Base-by-base conservation (phyloP, 2,113 vertebrate species). In the Vidua chalybeata region DNA sequence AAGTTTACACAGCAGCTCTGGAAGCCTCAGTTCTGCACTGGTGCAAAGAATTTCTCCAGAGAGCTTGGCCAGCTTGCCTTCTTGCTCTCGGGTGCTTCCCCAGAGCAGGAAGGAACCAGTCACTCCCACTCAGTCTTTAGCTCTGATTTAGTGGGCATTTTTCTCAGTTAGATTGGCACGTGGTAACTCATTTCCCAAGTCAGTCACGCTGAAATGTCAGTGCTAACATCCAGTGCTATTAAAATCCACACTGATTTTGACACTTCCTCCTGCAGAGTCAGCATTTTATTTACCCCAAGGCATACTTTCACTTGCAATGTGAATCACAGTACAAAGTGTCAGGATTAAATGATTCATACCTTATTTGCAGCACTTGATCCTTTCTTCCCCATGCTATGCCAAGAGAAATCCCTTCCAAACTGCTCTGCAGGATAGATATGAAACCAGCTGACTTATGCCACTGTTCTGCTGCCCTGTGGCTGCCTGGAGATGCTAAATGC, bases 261-360 rank as follows among this genome's bases (percentile, higher is more conserved):
- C 75, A 80, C 43, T 71, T 80, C 22, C 48, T 93, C 71, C 68
- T 82, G 95, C 79, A 80, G 78, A 90, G 39, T 95, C 95, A 94
- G 81, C 69, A 66, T 80, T 88, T 92, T 90, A 64, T 76, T 86
- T 83, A 77, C 59, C 63, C 82, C 51, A 58, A 87, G 90, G 85
- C 71, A 69, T 11, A 33, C 59, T 87, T 94, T 67, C 68, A 49
- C 71, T 89, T 62, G 55, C 87, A 74, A 61, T 72, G 31, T 66
- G 81, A 82, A 87, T 76, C 71, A 37, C 55, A 46, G 71, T 24
- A 75, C 83, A 37, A 81, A 91, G 81, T 41, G 78, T 76, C 72
- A 71, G 72, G 54, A 85, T 89, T 78, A 73, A 94, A 66, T 56
- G 26, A 66, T 85, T 69, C 58, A 55, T 56, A 59, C 59, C 30